Evolutionary conservation across 2,888 invertebrate species (phyloP), one percentile per base, ranked within the genome.

Genomic region (Andrena trimmerana): DNA sequence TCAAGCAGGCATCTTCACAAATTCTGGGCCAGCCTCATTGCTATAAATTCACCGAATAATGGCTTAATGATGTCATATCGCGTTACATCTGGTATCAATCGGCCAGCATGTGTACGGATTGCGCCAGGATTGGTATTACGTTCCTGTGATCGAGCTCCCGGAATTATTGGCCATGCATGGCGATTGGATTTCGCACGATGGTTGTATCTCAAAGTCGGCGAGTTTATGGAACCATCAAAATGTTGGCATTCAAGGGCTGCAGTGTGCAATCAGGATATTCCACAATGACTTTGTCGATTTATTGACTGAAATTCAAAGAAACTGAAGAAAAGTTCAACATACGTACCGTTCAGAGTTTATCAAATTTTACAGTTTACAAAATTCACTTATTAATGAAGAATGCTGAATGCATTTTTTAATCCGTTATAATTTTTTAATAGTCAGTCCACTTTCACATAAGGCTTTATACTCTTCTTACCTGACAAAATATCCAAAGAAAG

Each of bases 171-270:
- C 48, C 83, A 63, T 77, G 66, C 73, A 66, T 65, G 33, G 63
- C 71, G 88, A 88, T 85, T 73, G 78, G 78, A 86, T 86, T 81
- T 86, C 70, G 68, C 75, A 77, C 74, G 62, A 77, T 57, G 76
- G 60, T 66, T 68, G 76, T 70, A 67, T 77, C 72, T 75, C 86
- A 76, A 74, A 74, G 60, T 78, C 78, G 80, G 82, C 76, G 74
- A 75, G 78, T 88, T 85, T 67, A 74, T 75, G 52, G 76, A 57
- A 73, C 62, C 65, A 63, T 70, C 71, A 74, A 83, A 79, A 76
- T 86, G 63, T 60, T 66, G 60, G 72, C 72, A 50, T 80, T 86
- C 71, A 74, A 78, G 27, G 27, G 20, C 13, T 20, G n/a, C 42
- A 42, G 2, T 20, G 36, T 65, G n/a, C 6, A 73, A 66, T 66